Conservation (phyloP, 2,113 vertebrate species). For the Naja naja region DNA sequence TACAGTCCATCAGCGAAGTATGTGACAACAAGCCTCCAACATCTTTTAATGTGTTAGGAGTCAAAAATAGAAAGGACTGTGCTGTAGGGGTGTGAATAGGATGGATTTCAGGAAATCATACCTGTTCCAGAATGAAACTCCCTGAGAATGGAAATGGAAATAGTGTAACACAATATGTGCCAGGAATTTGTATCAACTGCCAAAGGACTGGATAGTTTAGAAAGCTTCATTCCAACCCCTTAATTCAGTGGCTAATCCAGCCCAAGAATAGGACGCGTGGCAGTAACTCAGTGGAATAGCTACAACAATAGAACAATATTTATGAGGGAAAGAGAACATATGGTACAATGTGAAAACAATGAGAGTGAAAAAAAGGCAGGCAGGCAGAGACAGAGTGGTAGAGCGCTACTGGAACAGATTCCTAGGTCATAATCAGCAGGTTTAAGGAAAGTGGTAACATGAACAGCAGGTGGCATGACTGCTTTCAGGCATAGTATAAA, state of each 20-base stretch:
- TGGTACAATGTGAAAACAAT: neutral
- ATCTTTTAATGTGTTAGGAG: slow-evolving; percentile 53
- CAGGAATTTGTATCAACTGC: neutral
- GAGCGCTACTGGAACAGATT: neutral
- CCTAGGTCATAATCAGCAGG: neutral
- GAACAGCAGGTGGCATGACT: neutral
- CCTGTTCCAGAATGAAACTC: neutral
- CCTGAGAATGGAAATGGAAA: neutral
- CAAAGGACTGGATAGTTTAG: neutral
- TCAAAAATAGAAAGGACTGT: slow-evolving; percentile 12
- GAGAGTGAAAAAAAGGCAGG: neutral
- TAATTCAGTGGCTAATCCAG: neutral
- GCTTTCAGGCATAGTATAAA: neutral
- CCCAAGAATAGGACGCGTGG: neutral
- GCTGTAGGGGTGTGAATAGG: slow-evolving; percentile 42
- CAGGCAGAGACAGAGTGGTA: neutral
- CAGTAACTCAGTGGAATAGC: neutral
- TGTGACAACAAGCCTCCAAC: slow-evolving; percentile 57
- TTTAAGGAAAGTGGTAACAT: neutral
- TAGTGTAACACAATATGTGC: neutral
- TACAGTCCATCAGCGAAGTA: slow-evolving; percentile 49
- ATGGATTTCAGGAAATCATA: slow-evolving; percentile 26
- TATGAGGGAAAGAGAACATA: neutral
- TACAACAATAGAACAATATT: neutral
- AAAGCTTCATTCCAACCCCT: neutral